Percentiles rank a stretch among this genome's conserved stretches.
phyloP scores from a whole-genome alignment of 2,888 invertebrate species.

The Ecliptopera silaceata region DNA sequence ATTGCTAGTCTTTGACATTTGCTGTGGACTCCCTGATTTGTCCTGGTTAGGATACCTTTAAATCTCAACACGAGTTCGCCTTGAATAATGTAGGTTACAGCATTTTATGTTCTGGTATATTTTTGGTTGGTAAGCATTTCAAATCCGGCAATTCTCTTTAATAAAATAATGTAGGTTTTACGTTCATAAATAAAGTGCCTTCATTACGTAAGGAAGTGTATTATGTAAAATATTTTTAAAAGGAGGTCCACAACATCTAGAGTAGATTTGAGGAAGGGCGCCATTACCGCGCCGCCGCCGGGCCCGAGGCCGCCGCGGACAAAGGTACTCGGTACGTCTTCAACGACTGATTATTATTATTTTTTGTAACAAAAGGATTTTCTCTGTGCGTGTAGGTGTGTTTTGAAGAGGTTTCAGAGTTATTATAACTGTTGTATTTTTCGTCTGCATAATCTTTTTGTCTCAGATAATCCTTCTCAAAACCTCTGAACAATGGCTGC shows the following conservation, averaged over 20 bases:
- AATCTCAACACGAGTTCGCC: neutral
- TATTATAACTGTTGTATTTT: slow-evolving; percentile 16
- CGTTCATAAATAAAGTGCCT: slow-evolving; percentile 9
- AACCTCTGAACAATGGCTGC: slow-evolving; percentile 20
- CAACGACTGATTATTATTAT: slow-evolving; percentile 61
- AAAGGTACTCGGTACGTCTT: slow-evolving; percentile 59
- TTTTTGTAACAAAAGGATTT: slow-evolving; percentile 59
- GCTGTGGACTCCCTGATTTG: neutral
- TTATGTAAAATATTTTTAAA: slow-evolving; percentile 28
- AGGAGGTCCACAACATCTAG: slow-evolving; percentile 51
- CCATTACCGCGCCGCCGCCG: slow-evolving; percentile 39
- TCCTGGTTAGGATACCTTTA: neutral
- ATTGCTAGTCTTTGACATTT: no score
- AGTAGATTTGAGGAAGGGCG: slow-evolving; percentile 52
- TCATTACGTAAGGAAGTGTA: slow-evolving; percentile 10
- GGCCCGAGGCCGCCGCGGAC: slow-evolving; percentile 44
- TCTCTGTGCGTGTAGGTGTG: slow-evolving; percentile 41
- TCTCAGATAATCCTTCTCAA: slow-evolving; percentile 24
- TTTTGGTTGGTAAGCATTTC: neutral
- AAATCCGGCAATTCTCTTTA: neutral
- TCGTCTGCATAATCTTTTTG: slow-evolving; percentile 22
- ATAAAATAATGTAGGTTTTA: slow-evolving; percentile 6
- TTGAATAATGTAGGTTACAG: no score
- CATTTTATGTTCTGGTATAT: no score
- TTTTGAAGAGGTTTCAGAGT: slow-evolving; percentile 13